These are phyloP conservation scores for Lutjanus campechanus DNA, from an alignment of 2,797 vertebrate genomes.

Conservation along the genomic window DNA sequence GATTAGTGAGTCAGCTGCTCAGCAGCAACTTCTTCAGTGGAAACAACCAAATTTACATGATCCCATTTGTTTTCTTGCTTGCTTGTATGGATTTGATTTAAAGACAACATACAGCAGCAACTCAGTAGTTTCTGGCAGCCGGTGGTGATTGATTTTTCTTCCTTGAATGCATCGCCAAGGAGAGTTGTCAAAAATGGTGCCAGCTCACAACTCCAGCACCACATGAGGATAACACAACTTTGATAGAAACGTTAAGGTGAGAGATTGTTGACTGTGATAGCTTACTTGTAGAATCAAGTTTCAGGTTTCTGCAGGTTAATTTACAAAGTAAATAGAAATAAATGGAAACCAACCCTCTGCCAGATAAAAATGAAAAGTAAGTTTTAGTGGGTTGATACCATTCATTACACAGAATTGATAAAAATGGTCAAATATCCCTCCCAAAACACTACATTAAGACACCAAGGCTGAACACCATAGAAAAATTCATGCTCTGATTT, in stretches of 20 bases:
- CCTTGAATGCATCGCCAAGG: conserved; percentile 9
- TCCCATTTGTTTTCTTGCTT: conserved; percentile 18
- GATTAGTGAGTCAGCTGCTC: conserved; percentile 14
- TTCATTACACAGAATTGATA: no score
- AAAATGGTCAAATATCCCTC: no score
- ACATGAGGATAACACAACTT: not conserved
- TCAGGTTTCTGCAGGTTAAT: not conserved
- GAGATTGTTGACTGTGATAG: not conserved
- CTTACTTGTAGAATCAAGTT: not conserved
- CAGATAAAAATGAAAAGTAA: not conserved
- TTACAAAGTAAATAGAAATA: not conserved
- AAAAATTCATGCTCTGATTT: no score
- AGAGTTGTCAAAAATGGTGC: conserved; percentile 4
- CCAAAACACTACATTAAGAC: no score
- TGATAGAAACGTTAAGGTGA: not conserved
- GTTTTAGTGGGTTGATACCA: no score
- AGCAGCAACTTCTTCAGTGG: not conserved
- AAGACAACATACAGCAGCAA: conserved; percentile 10
- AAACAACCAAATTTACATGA: conserved; percentile 8
- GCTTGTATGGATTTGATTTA: conserved; percentile 9
- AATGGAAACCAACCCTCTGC: not conserved
- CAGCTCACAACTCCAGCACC: not conserved
- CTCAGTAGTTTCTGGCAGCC: conserved; percentile 18
- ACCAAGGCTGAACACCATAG: no score
- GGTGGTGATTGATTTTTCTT: conserved; percentile 36